Conservation (phyloP, 2,888 invertebrate genomes). For the Sceliomorpha sp. region DNA sequence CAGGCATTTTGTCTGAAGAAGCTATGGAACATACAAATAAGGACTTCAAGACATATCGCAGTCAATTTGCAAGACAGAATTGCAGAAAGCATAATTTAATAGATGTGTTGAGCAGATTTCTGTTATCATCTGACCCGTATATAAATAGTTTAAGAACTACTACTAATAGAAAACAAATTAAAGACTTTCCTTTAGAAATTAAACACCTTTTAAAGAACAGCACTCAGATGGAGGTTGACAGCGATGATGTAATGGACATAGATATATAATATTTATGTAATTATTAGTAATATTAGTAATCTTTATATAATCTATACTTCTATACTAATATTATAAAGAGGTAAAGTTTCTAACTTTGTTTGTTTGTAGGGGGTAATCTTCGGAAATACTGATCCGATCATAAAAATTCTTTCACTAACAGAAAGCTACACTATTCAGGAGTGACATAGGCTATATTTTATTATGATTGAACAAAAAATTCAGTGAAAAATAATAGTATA, state of each 20-base stretch:
- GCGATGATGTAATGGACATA: neutral
- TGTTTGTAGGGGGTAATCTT: too few relatives aligned
- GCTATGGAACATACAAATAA: neutral
- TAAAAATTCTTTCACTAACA: too few relatives aligned
- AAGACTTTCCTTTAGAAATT: neutral
- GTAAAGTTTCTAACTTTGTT: too few relatives aligned
- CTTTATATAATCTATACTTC: too few relatives aligned
- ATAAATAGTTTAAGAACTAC: neutral
- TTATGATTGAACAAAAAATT: too few relatives aligned
- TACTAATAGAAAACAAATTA: neutral
- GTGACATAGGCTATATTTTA: too few relatives aligned
- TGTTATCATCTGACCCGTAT: neutral
- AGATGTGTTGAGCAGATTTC: neutral
- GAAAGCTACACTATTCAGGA: too few relatives aligned
- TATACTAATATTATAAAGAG: too few relatives aligned
- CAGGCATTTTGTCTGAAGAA: constrained; percentile 1
- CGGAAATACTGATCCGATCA: too few relatives aligned
- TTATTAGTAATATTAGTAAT: neutral
- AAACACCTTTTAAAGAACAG: neutral
- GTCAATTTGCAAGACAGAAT: neutral
- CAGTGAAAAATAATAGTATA: too few relatives aligned
- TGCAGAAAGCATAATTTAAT: neutral
- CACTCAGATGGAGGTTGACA: neutral
- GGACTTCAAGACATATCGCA: constrained; percentile 2
- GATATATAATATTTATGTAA: neutral